Evolutionary conservation across 2,888 invertebrate species (phyloP).

Genomic region (Augochlorella aurata): DNA sequence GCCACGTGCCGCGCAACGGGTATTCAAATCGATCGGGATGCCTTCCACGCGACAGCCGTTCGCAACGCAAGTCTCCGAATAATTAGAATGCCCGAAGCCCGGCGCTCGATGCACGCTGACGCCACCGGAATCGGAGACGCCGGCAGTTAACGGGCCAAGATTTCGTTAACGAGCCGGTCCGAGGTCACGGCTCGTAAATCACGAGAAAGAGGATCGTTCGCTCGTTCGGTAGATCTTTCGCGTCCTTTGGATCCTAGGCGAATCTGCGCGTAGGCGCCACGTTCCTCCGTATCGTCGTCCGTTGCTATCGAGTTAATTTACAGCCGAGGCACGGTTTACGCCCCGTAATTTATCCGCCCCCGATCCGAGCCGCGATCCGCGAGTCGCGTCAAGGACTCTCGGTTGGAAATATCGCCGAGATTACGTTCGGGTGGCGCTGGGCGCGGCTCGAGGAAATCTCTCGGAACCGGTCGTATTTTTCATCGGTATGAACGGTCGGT

Average conservation of each 20-base stretch:
- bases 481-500: background rate
- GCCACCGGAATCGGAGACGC: no score
- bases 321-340: slow-evolving; percentile 61
- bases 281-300: slow-evolving; percentile 36
- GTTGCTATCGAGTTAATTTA: slow-evolving; percentile 63
- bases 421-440: slow-evolving; percentile 50
- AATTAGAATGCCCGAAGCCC: background rate
- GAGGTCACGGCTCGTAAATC: background rate
- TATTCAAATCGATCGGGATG: slow-evolving; percentile 52
- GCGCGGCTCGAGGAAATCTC: slow-evolving; percentile 46
- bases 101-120: no score
- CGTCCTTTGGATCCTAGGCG: slow-evolving; percentile 28
- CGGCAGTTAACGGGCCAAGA: no score
- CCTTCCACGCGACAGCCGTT: background rate
- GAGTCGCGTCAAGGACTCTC: background rate
- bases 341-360: slow-evolving; percentile 66
- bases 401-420: slow-evolving; percentile 57
- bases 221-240: background rate
- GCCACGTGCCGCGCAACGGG: slow-evolving; percentile 31
- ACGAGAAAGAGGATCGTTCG: no score
- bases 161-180: no score
- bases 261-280: slow-evolving; percentile 57
- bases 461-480: slow-evolving; percentile 12
- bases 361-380: slow-evolving; percentile 45
- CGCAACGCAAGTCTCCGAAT: background rate